phyloP scores from a whole-genome alignment of 2,113 vertebrate species.

The Chaetodon auriga region DNA sequence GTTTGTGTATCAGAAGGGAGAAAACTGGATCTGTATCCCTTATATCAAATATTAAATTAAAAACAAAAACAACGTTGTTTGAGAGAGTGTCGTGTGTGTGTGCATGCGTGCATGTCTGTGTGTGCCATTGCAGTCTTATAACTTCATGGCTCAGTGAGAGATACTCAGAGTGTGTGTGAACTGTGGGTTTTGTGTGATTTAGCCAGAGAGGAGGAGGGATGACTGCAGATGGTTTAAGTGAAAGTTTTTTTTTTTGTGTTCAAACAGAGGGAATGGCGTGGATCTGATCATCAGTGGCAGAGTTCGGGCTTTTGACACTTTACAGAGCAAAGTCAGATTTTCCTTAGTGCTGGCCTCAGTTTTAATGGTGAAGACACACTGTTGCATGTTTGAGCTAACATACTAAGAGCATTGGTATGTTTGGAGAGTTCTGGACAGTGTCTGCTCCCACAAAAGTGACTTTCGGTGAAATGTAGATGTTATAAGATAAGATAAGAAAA shows the following conservation, averaged over 20 bases:
- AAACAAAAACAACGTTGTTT: background rate
- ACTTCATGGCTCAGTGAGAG: slow-evolving; percentile 60
- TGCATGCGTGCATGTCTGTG: background rate
- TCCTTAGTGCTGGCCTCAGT: slow-evolving; percentile 12
- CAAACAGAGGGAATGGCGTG: background rate
- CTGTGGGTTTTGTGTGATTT: slow-evolving; percentile 14
- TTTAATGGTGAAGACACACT: slow-evolving; percentile 44
- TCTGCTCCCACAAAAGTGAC: slow-evolving; percentile 16
- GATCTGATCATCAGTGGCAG: background rate
- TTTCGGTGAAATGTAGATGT: slow-evolving; percentile 16
- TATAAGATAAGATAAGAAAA: no score
- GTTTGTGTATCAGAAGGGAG: background rate
- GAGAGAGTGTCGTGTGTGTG: background rate
- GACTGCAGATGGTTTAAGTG: background rate
- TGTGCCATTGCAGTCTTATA: slow-evolving; percentile 40
- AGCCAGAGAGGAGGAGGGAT: background rate
- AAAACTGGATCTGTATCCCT: background rate
- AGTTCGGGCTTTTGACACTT: slow-evolving; percentile 5
- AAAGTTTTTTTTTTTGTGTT: no score
- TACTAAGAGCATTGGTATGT: slow-evolving; percentile 11
- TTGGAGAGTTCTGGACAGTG: slow-evolving; percentile 47
- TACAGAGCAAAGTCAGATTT: slow-evolving; percentile 28
- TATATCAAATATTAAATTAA: background rate
- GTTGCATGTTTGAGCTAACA: slow-evolving; percentile 32
- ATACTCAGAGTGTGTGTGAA: slow-evolving; percentile 53